phyloP scores from a whole-genome alignment of 2,888 invertebrate species.

The Euzophera pinguis region DNA sequence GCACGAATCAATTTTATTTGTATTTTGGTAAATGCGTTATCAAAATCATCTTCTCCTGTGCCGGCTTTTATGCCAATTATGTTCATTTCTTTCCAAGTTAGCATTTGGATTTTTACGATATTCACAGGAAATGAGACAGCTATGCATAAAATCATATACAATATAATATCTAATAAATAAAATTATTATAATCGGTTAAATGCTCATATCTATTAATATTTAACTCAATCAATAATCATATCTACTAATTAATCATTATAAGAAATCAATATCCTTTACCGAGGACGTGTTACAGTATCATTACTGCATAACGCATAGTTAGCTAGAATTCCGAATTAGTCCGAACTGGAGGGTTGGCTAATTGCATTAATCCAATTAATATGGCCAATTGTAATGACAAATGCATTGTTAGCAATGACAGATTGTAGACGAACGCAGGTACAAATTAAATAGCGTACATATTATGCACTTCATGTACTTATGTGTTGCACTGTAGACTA shows the following conservation, averaged over 20 bases:
- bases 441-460: background rate
- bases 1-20: no score
- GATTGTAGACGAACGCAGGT: constrained; percentile 29
- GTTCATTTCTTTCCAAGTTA: no score
- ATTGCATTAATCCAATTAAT: constrained; percentile 32
- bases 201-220: background rate
- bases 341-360: constrained; percentile 24
- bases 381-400: constrained; percentile 38
- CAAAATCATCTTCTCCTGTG: no score
- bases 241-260: constrained; percentile 3
- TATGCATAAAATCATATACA: no score
- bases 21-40: no score
- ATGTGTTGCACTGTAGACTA: no score
- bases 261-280: background rate
- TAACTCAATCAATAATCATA: constrained; percentile 12
- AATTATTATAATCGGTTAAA: no score
- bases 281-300: background rate
- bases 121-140: no score
- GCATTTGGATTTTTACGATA: no score
- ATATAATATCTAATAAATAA: no score
- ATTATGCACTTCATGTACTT: background rate
- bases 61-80: no score
- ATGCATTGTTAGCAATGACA: constrained; percentile 61
- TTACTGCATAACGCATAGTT: constrained; percentile 8
- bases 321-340: constrained; percentile 18